These are phyloP conservation scores for Heterodera filipjevi DNA, from an alignment of 2,888 invertebrate genomes.

Conservation along the genomic window DNA sequence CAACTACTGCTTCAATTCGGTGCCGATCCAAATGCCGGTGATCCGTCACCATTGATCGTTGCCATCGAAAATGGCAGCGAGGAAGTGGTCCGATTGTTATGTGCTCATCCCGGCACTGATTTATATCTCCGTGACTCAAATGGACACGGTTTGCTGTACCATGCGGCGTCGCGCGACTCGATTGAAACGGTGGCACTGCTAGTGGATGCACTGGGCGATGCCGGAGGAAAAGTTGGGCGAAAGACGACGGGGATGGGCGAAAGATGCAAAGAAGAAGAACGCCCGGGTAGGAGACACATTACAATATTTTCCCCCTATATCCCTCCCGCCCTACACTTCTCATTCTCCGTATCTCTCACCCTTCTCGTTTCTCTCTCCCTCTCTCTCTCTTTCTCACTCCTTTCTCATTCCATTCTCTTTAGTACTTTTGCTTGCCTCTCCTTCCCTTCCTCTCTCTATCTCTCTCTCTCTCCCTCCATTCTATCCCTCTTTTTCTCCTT, in stretches of 20 bases:
- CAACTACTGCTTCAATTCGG: slow-evolving; percentile 87
- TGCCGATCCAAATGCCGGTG: slow-evolving; percentile 82
- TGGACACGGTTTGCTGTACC: slow-evolving; percentile 36
- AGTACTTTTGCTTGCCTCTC: no score
- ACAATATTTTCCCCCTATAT: no score
- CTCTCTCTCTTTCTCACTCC: no score
- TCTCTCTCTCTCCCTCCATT: no score
- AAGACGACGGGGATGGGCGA: neutral
- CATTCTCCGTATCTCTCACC: no score
- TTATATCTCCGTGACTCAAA: slow-evolving; percentile 37
- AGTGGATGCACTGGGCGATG: slow-evolving; percentile 31
- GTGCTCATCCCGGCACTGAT: slow-evolving; percentile 47
- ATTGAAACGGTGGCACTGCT: slow-evolving; percentile 39
- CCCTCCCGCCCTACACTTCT: no score
- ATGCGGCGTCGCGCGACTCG: slow-evolving; percentile 40
- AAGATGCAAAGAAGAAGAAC: neutral
- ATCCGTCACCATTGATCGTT: slow-evolving; percentile 79
- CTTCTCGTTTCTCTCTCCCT: no score
- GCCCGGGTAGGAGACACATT: neutral
- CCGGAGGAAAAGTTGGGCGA: slow-evolving; percentile 11
- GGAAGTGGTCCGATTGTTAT: slow-evolving; percentile 75
- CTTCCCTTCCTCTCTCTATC: no score
- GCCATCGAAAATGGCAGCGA: slow-evolving; percentile 87
- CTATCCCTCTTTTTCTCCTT: no score
- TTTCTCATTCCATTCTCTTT: no score